A percentile compares a stretch with the other conserved stretches of the same genome.
Conservation (phyloP, 2,113 vertebrate genomes). For the Pimephales promelas region DNA sequence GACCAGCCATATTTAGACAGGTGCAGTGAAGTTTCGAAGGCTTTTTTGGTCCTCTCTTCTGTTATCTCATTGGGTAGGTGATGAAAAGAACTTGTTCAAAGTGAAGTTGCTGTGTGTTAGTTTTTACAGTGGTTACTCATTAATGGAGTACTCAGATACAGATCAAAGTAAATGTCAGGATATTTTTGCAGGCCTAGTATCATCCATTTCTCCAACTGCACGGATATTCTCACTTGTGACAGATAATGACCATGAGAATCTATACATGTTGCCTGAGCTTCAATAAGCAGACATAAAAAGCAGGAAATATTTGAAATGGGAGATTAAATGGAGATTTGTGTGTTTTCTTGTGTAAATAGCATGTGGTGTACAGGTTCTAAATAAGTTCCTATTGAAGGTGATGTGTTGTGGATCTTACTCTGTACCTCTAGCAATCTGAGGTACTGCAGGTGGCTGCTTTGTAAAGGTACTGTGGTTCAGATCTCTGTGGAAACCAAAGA, state of each 20-base stretch:
- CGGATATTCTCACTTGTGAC: not conserved
- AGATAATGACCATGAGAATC: not conserved
- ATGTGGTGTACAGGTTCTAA: not conserved
- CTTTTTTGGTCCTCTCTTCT: not conserved
- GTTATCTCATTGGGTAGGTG: not conserved
- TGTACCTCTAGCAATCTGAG: not conserved
- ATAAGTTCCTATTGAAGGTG: not conserved
- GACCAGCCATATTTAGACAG: not conserved
- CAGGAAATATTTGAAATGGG: not conserved
- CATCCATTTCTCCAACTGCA: not conserved
- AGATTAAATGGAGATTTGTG: not conserved
- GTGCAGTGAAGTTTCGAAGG: conserved; percentile 26
- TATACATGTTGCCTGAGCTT: not conserved
- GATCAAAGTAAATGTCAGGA: not conserved
- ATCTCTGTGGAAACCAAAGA: conserved; percentile 47
- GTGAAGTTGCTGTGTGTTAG: not conserved
- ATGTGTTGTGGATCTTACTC: not conserved
- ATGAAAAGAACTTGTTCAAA: conserved; percentile 1
- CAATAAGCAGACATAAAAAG: not conserved
- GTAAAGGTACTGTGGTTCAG: conserved; percentile 28
- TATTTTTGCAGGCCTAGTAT: not conserved
- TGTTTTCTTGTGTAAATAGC: not conserved
- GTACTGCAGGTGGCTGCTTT: conserved; percentile 7
- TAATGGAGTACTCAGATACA: conserved; percentile 6
- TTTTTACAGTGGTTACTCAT: conserved; percentile 27